phyloP scores from a whole-genome alignment of 1,140 invertebrate species.

The Lerema accius region DNA sequence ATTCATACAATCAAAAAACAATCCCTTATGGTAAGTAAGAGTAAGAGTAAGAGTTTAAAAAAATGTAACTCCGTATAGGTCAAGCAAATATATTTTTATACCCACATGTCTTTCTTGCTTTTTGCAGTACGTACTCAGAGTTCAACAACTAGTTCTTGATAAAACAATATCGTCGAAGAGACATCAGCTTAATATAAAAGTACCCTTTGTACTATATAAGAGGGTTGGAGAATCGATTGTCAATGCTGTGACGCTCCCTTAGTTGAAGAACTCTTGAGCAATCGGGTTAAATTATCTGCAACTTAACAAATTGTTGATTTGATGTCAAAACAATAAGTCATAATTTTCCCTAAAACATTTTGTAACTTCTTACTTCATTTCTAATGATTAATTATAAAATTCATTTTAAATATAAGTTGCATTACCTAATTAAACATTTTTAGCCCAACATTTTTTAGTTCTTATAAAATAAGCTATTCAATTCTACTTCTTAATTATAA shows the following conservation, averaged over 20 bases:
- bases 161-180: constrained; percentile 21
- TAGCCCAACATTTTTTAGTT: too few species aligned
- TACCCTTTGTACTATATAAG: constrained; percentile 26
- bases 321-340: not conserved
- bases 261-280: constrained; percentile 6
- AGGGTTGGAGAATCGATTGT: constrained; percentile 17
- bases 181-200: constrained; percentile 20
- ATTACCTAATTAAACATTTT: too few species aligned
- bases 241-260: constrained; percentile 3
- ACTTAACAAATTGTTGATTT: constrained; percentile 1
- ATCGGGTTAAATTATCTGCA: constrained; percentile 12
- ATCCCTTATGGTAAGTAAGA: too few species aligned
- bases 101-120: constrained; percentile 3
- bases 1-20: too few species aligned
- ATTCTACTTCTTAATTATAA: too few species aligned
- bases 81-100: constrained; percentile 18
- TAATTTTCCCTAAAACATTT: not conserved
- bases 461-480: too few species aligned
- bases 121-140: too few species aligned
- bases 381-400: too few species aligned
- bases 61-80: not conserved
- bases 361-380: too few species aligned
- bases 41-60: not conserved
- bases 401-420: too few species aligned
- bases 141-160: constrained; percentile 21